These are phyloP conservation scores for Drosophila pullipes DNA, from an alignment of 2,888 invertebrate species.

Conservation along the genomic window DNA sequence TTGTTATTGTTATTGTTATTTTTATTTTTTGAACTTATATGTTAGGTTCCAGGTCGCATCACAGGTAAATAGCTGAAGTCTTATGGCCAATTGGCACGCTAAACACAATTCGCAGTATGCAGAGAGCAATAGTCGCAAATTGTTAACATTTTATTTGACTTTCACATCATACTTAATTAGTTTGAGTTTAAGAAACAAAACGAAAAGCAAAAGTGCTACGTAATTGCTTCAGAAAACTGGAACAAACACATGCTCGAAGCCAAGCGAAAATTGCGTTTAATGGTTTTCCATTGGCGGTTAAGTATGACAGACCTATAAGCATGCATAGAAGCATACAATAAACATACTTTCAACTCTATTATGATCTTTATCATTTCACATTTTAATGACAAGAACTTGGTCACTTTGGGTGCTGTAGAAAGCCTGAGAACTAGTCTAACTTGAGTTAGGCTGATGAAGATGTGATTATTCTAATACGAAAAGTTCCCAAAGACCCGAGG, in stretches of 20 bases:
- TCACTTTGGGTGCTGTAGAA: not conserved
- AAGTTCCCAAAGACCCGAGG: not conserved
- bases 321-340: not conserved
- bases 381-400: not conserved
- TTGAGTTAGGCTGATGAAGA: not conserved
- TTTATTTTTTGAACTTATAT: not conserved
- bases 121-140: constrained; percentile 34
- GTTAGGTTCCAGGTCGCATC: constrained; percentile 35
- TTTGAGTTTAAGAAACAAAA: constrained; percentile 30
- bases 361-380: constrained; percentile 4
- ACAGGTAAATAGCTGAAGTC: constrained; percentile 18
- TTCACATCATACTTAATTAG: constrained; percentile 58
- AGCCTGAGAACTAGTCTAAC: not conserved
- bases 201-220: constrained; percentile 52
- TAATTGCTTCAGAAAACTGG: constrained; percentile 38
- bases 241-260: constrained; percentile 9
- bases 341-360: constrained; percentile 4
- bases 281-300: constrained; percentile 4
- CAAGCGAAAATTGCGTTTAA: constrained; percentile 25
- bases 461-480: not conserved
- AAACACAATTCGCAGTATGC: constrained; percentile 15
- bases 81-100: constrained; percentile 62
- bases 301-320: not conserved
- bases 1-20: not conserved
- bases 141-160: constrained; percentile 56